phyloP scores from a whole-genome alignment of 2,888 invertebrate genomes.

The Leucania comma region DNA sequence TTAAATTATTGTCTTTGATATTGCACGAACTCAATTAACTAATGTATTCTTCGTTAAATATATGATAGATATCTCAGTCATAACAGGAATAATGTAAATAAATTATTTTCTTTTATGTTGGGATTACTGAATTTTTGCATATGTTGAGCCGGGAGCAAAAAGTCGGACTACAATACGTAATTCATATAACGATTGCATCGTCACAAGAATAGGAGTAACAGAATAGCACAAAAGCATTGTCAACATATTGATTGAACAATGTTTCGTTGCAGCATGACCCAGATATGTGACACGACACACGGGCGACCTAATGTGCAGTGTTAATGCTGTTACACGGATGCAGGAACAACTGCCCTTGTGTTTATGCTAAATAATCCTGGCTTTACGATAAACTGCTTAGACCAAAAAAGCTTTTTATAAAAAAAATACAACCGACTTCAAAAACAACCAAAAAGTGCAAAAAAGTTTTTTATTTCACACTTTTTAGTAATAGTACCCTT shows the following conservation, averaged over 20 bases:
- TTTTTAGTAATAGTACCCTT: too few species aligned
- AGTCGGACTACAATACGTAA: conserved; percentile 3
- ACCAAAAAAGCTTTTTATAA: too few species aligned
- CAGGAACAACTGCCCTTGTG: conserved; percentile 60
- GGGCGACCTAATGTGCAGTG: conserved; percentile 78
- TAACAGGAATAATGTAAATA: background rate
- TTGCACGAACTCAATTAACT: background rate
- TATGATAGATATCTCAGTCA: background rate
- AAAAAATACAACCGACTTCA: too few species aligned
- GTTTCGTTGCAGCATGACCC: conserved; percentile 79
- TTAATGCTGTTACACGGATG: conserved; percentile 73
- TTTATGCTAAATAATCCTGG: conserved; percentile 37
- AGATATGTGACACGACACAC: conserved; percentile 78
- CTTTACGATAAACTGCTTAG: conserved; percentile 13
- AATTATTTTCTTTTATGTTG: background rate
- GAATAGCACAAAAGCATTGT: conserved; percentile 58
- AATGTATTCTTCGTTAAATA: background rate
- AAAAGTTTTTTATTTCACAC: too few species aligned
- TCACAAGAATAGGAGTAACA: conserved; percentile 33
- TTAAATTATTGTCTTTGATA: background rate
- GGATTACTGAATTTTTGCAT: background rate
- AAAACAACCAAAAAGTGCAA: too few species aligned
- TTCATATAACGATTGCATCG: conserved; percentile 17
- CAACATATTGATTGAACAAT: conserved; percentile 80
- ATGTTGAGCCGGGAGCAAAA: background rate